Conservation (phyloP, 1,140 invertebrate genomes). For the Pristionchus pacificus region DNA sequence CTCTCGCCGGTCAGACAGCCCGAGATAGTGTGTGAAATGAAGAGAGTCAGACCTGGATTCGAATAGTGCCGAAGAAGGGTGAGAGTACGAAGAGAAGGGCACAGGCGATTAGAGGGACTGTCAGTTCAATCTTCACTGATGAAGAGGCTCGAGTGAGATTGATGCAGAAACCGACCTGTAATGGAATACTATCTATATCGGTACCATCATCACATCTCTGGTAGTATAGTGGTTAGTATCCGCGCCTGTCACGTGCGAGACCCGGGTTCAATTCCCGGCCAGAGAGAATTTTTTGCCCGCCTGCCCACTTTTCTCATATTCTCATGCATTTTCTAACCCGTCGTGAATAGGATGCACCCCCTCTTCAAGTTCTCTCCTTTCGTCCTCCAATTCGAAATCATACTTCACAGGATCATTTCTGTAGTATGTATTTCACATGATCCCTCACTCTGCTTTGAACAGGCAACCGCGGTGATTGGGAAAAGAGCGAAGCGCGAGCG, state of each 20-base stretch:
- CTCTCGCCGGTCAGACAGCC: no score
- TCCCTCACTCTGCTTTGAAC: neutral
- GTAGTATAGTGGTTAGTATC: slow-evolving; percentile 51
- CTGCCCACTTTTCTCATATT: neutral
- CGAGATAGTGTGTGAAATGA: neutral
- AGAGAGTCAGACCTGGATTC: slow-evolving; percentile 18
- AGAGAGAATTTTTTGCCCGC: slow-evolving; percentile 33
- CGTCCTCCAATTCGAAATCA: no score
- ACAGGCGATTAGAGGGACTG: slow-evolving; percentile 42
- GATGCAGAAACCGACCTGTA: slow-evolving; percentile 53
- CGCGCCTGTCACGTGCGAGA: slow-evolving; percentile 49
- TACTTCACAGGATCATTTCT: no score
- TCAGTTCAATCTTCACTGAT: slow-evolving; percentile 47
- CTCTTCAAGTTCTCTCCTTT: slow-evolving; percentile 9
- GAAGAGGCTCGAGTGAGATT: slow-evolving; percentile 50
- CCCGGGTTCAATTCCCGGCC: slow-evolving; percentile 49
- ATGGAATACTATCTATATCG: no score
- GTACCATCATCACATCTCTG: slow-evolving; percentile 1
- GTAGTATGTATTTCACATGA: no score
- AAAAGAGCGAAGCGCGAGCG: no score
- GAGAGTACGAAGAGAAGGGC: slow-evolving; percentile 51
- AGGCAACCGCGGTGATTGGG: no score
- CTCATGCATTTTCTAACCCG: no score
- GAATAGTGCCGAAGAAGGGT: slow-evolving; percentile 47
- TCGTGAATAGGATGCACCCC: no score